Conservation (phyloP, 2,113 vertebrate genomes). For the Apodemus speciosus region DNA sequence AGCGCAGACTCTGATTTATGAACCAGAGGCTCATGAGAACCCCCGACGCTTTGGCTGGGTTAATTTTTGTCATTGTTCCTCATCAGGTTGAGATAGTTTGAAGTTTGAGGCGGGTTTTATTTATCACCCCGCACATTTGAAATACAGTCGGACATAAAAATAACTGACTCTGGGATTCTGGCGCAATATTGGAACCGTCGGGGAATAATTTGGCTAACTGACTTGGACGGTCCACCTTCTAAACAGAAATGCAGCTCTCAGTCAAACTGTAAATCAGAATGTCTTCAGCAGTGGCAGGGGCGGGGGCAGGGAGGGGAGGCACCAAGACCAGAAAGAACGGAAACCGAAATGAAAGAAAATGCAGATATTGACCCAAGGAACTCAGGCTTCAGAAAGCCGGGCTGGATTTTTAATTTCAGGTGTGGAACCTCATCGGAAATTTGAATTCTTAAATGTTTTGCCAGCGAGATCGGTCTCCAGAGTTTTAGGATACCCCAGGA, state of each 20-base stretch:
- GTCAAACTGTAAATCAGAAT: slow-evolving; percentile 79
- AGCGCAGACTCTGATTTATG: slow-evolving; percentile 48
- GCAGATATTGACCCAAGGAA: slow-evolving; percentile 61
- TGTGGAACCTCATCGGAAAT: neutral
- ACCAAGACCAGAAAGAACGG: slow-evolving; percentile 49
- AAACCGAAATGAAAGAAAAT: slow-evolving; percentile 68
- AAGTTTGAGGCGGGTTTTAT: slow-evolving; percentile 66
- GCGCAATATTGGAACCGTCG: slow-evolving; percentile 76
- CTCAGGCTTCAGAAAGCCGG: slow-evolving; percentile 57
- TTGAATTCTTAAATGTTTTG: slow-evolving; percentile 56
- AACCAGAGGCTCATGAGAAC: neutral
- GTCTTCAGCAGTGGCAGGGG: slow-evolving; percentile 63
- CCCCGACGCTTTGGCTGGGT: slow-evolving; percentile 55
- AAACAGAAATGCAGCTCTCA: slow-evolving; percentile 77
- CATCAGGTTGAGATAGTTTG: slow-evolving; percentile 70
- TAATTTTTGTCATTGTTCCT: slow-evolving; percentile 77
- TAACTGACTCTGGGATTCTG: slow-evolving; percentile 74
- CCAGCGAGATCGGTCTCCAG: neutral
- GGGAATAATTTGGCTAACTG: slow-evolving; percentile 80
- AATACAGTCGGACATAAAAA: slow-evolving; percentile 79
- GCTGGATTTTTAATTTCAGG: slow-evolving; percentile 63
- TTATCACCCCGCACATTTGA: slow-evolving; percentile 77
- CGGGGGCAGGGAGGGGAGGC: neutral
- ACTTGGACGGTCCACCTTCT: slow-evolving; percentile 78
- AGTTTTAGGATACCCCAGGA: neutral